These are phyloP conservation scores for Nephrotoma guestfalica DNA, from an alignment of 2,888 invertebrate genomes.

Conservation along the genomic window DNA sequence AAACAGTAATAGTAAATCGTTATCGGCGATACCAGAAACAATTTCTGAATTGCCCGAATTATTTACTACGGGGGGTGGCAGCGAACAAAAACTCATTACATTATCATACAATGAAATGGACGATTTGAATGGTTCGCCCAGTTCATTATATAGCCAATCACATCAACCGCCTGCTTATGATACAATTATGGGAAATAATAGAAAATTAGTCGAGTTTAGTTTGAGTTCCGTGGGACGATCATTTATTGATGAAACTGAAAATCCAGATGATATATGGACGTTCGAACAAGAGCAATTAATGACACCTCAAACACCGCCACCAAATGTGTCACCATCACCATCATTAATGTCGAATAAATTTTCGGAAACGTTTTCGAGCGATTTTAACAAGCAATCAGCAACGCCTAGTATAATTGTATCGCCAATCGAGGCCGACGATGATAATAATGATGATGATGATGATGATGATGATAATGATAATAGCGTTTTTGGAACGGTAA, in stretches of 20 bases:
- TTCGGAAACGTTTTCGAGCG: slow-evolving; percentile 47
- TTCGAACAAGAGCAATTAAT: slow-evolving; percentile 17
- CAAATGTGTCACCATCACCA: slow-evolving; percentile 40
- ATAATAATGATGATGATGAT: slow-evolving; percentile 29
- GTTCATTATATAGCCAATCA: not conserved
- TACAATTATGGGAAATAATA: not conserved
- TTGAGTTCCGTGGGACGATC: slow-evolving; percentile 31
- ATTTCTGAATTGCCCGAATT: slow-evolving; percentile 14
- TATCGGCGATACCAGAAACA: slow-evolving; percentile 30
- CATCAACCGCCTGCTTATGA: not conserved
- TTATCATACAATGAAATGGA: not conserved
- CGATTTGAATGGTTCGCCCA: not conserved
- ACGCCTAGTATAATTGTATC: slow-evolving; percentile 45
- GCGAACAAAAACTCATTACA: not conserved
- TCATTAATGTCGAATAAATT: slow-evolving; percentile 21
- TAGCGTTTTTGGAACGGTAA: not conserved
- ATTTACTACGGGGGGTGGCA: not conserved
- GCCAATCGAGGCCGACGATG: slow-evolving; percentile 24
- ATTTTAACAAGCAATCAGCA: slow-evolving; percentile 38
- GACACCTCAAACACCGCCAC: slow-evolving; percentile 54
- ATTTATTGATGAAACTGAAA: slow-evolving; percentile 27
- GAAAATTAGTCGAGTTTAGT: slow-evolving; percentile 25
- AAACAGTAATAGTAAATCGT: slow-evolving; percentile 22
- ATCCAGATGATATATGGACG: slow-evolving; percentile 32
- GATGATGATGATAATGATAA: slow-evolving; percentile 1